phyloP scores from a whole-genome alignment of 2,797 vertebrate genomes.

The Euphonia xanthogaster region DNA sequence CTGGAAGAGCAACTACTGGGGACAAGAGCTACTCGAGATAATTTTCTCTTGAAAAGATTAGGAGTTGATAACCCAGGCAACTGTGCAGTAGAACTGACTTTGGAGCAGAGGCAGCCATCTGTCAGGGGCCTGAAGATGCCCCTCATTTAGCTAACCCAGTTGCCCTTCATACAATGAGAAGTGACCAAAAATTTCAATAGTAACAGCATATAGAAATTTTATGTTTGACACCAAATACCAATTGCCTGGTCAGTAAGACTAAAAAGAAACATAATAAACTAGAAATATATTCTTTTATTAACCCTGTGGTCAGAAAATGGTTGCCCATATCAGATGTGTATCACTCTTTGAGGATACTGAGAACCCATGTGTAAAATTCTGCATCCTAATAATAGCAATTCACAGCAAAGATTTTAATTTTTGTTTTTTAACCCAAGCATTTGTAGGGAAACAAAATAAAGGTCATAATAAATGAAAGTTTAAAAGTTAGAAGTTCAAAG shows the following conservation, averaged over 20 bases:
- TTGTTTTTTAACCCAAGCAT: background rate
- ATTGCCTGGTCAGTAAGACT: background rate
- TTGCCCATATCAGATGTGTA: background rate
- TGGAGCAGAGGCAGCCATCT: background rate
- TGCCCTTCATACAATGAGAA: background rate
- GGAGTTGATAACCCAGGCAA: background rate
- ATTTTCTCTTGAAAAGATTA: background rate
- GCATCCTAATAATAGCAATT: background rate
- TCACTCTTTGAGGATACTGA: background rate
- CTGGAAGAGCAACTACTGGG: background rate
- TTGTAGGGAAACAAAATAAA: background rate
- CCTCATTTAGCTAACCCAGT: background rate
- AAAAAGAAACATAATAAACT: background rate
- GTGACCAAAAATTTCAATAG: background rate
- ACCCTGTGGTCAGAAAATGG: background rate
- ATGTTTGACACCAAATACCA: background rate
- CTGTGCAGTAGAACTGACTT: background rate
- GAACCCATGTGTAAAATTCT: background rate
- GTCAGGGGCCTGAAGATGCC: background rate
- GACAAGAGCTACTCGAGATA: background rate
- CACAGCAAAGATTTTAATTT: background rate
- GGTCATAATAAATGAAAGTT: background rate
- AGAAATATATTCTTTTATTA: background rate
- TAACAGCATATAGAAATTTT: background rate
- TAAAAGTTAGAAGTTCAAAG: background rate